Conservation (phyloP, 2,113 vertebrate genomes). For the Cathartes aura region DNA sequence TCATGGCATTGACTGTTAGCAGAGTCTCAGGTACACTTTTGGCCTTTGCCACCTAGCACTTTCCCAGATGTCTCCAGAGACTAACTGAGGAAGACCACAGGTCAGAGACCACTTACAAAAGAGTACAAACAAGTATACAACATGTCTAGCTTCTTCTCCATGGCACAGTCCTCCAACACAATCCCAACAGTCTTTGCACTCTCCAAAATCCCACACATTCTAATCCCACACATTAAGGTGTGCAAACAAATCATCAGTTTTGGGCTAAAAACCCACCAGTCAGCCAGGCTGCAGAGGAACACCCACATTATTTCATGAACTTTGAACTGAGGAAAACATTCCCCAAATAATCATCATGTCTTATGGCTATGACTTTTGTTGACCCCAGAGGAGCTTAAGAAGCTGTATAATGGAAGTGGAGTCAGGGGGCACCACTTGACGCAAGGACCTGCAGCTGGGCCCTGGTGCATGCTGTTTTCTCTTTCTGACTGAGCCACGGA, state of each 20-base stretch:
- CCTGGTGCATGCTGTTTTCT: neutral
- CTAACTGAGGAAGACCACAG: neutral
- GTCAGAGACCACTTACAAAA: neutral
- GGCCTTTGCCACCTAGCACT: neutral
- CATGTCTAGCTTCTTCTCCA: neutral
- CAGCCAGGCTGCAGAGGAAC: neutral
- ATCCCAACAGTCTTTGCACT: neutral
- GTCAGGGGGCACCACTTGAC: neutral
- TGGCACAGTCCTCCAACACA: neutral
- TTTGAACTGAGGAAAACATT: neutral
- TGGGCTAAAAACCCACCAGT: neutral
- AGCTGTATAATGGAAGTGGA: neutral
- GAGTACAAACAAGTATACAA: neutral
- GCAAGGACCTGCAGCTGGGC: neutral
- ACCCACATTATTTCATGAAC: neutral
- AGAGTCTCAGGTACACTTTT: neutral
- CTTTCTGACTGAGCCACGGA: neutral
- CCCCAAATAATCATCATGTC: neutral
- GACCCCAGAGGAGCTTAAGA: neutral
- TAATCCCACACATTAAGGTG: neutral
- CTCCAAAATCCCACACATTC: neutral
- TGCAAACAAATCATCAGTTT: neutral
- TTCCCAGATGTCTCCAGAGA: neutral
- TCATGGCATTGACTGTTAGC: neutral
- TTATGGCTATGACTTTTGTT: neutral